Evolutionary conservation across 2,888 invertebrate species (phyloP), one percentile per base, ranked within the genome.

Genomic region (Globia sparganii): DNA sequence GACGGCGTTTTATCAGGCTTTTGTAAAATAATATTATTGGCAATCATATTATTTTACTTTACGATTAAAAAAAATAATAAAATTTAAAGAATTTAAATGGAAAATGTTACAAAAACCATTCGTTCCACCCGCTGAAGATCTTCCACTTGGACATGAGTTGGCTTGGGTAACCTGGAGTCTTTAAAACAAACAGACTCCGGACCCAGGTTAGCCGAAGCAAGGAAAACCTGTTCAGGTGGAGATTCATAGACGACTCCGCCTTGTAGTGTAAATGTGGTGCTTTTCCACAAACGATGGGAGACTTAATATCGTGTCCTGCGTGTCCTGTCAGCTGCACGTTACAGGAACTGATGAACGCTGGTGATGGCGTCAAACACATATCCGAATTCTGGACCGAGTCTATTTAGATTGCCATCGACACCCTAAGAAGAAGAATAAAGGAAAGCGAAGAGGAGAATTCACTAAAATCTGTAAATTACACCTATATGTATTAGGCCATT

Each of bases 11-110:
- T 67, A 9, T 61, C 40, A 28, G 64, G 46, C 53, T 62, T 56
- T 56, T 56, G 31, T 25, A 49, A 58, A 58, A 67, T 56, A 56
- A 61, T 76, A 25, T 75, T 18, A 75, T 40, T 53, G 59, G 21
- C 18, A 6, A 1, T 78, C 6, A 15, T 21, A 46, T 34, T 34
- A 25, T 61, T 34, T 61, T 61, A 34, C 31, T 9, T 8, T 21
- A 31, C 59, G 9, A 21, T 31, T 9, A 3, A 25, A 25, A 28
- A 58, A 46, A 66, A 31, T 43, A n/a, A n/a, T n/a, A 15, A 34
- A 43, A 43, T 21, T 2, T 2, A 58, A 37, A 21, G 0, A 9
- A 8, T 40, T 59, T 4, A 18, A n/a, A n/a, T 25, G 21, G 53
- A 25, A 25, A 53, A 53, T n/a, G 9, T 53, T 53, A 53, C 53